phyloP scores from a whole-genome alignment of 2,797 vertebrate genomes.

The Microhierax caerulescens region DNA sequence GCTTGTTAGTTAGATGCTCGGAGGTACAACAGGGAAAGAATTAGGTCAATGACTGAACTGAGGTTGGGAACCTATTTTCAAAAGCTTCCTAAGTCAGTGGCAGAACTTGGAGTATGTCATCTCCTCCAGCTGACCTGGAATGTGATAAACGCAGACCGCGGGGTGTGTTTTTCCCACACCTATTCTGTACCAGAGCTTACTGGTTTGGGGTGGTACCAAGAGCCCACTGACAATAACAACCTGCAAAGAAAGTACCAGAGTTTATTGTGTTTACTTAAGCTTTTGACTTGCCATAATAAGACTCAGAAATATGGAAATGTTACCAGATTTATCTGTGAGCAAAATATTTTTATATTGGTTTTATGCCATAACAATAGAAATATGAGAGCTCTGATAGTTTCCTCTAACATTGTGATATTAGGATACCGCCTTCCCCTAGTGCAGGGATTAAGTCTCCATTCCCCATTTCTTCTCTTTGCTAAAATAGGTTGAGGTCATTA shows the following conservation, averaged over 20 bases:
- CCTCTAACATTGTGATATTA: not conserved
- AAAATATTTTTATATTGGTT: not conserved
- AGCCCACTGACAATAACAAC: not conserved
- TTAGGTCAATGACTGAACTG: not conserved
- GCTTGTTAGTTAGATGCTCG: not conserved
- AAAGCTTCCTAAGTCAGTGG: not conserved
- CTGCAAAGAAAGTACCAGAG: not conserved
- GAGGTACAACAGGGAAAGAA: not conserved
- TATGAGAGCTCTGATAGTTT: not conserved
- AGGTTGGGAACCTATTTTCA: not conserved
- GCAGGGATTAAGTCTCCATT: not conserved
- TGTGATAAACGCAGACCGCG: accelerated
- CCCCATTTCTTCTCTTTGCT: not conserved
- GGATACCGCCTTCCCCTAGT: not conserved
- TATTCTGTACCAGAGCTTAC: not conserved
- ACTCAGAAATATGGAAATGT: not conserved
- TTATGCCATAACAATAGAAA: not conserved
- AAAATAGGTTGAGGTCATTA: not conserved
- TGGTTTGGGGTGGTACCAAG: not conserved
- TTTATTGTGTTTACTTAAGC: not conserved
- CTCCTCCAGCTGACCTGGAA: not conserved
- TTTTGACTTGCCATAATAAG: not conserved
- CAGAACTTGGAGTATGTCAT: not conserved
- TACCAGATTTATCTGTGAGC: not conserved
- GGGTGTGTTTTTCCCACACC: not conserved